phyloP scores from a whole-genome alignment of 2,888 invertebrate species.

The Eutolmus rufibarbis region DNA sequence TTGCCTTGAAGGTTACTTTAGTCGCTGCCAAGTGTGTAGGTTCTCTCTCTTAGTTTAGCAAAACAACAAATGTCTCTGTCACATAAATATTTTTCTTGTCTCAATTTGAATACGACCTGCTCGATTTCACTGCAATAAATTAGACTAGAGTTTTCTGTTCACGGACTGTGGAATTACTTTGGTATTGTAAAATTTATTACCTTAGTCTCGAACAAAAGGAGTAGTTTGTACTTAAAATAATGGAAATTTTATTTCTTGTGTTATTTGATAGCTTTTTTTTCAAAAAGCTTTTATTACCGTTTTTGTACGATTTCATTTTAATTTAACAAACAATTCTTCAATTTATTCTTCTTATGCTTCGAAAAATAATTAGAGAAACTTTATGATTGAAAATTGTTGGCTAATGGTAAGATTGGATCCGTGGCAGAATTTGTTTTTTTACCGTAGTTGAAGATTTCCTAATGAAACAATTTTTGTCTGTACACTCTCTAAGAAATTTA shows the following conservation, averaged over 20 bases:
- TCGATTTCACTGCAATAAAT: constrained; percentile 13
- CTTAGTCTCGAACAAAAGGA: background rate
- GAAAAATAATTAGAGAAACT: no score
- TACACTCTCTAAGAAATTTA: background rate
- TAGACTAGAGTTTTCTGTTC: background rate
- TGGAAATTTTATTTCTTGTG: background rate
- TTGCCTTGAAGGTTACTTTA: constrained; percentile 13
- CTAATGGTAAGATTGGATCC: no score
- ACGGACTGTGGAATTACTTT: background rate
- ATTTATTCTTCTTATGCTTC: no score
- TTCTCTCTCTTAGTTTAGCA: background rate
- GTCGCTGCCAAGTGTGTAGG: background rate
- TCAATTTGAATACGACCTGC: constrained; percentile 24
- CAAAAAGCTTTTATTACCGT: background rate
- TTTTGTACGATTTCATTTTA: no score
- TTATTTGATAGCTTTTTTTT: background rate
- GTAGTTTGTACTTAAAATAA: background rate
- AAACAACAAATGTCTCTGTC: background rate
- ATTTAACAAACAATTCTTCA: no score
- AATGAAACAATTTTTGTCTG: no score
- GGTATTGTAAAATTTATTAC: background rate
- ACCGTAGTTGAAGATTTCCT: background rate
- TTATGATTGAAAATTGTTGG: no score
- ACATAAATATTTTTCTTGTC: constrained; percentile 23
- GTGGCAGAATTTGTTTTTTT: no score